Base-by-base conservation (phyloP, 2,797 vertebrate genomes). In the Kryptopterus vitreolus region DNA sequence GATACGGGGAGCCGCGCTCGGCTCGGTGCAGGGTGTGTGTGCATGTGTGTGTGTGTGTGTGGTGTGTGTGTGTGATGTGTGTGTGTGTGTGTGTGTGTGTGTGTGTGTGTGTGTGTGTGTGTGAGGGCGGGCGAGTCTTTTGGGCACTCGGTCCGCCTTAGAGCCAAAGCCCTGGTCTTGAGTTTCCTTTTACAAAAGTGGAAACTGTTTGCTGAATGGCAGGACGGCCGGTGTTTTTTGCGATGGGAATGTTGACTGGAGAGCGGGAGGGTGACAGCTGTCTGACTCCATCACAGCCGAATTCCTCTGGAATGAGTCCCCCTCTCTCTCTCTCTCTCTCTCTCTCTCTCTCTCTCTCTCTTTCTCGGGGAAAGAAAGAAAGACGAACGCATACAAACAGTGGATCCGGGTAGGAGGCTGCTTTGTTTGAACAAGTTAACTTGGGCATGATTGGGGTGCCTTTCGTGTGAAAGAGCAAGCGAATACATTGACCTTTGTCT, bases 401-500 rank as follows among this genome's bases (percentile, higher is more conserved):
- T 84, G 61, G 83, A 81, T 78, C 80, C 68, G 83, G 82, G 78
- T 53, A 81, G 84, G 85, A 85, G 80, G 83, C 84, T 26, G 84
- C 77, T 86, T 86, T 92, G 92, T 94, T 93, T 93, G 91, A 93
- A 91, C 95, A 93, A 95, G 95, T 96, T 94, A 94, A 95, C 95
- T 96, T 92, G 93, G 93, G 92, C 94, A 94, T 95, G 94, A 95
- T 95, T 94, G 95, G 93, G 94, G 95, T 94, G 93, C 92, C 92
- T 94, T 93, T 92, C 91, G 92, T 94, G 92, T 94, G 94, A 94
- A 95, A 93, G 94, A 94, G 94, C 94, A 94, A 93, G 93, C 94
- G 94, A 95, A 96, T 94, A 94, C 93, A 85, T 92, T 96, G 96
- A 96, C 96, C 95, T 96, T 95, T 92, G 92, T 93, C 95, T 95